phyloP scores from a whole-genome alignment of 2,797 vertebrate genomes.

The Geotrypetes seraphini region DNA sequence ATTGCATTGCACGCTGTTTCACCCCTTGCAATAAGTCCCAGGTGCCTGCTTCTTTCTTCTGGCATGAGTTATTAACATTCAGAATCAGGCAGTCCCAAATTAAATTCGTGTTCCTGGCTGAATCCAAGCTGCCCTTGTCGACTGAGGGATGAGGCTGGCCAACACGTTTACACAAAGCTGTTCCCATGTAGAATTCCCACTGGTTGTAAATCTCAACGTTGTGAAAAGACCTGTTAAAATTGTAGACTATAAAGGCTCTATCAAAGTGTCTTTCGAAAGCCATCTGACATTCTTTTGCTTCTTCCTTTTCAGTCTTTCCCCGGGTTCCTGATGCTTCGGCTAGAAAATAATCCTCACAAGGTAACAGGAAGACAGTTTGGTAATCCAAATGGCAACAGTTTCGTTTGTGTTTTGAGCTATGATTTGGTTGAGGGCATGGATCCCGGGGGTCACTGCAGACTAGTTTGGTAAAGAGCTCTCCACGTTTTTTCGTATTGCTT shows the following conservation, averaged over 20 bases:
- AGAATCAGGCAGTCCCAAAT: background rate
- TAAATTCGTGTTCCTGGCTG: background rate
- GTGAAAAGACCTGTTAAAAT: background rate
- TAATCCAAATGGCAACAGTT: too few relatives aligned
- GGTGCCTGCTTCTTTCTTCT: background rate
- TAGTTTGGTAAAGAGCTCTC: too few relatives aligned
- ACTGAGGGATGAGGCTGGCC: background rate
- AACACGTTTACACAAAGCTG: background rate
- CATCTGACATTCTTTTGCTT: too few relatives aligned
- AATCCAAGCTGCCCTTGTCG: background rate
- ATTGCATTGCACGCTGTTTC: background rate
- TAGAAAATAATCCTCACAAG: background rate
- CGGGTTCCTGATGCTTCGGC: background rate
- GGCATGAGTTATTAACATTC: background rate
- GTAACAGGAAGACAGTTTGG: background rate
- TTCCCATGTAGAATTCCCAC: background rate
- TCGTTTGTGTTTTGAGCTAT: too few relatives aligned
- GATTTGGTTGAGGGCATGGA: too few relatives aligned
- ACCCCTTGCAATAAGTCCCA: background rate
- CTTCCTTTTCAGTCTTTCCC: background rate
- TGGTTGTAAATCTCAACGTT: background rate
- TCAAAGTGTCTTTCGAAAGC: background rate
- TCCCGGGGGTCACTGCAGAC: too few relatives aligned
- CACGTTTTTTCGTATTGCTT: slow-evolving; percentile 1
- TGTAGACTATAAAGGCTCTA: background rate